Evolutionary conservation across 1,140 invertebrate species (phyloP).

Genomic region (Microplitis demolitor): DNA sequence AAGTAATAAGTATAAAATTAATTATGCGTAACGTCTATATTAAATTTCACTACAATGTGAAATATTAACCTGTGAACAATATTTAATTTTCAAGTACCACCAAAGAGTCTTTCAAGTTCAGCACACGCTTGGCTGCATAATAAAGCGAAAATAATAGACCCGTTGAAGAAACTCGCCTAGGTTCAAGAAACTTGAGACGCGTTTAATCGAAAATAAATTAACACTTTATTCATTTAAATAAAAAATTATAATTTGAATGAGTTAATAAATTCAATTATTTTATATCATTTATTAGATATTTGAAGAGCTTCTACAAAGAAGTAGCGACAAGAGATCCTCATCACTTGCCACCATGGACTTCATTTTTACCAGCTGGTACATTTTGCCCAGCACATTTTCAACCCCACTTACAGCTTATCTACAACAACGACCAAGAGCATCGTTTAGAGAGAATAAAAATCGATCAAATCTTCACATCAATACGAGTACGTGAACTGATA

Average conservation of each 20-base stretch:
- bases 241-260: background rate
- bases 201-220: too few species aligned
- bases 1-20: too few species aligned
- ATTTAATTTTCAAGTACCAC: background rate
- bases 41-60: too few species aligned
- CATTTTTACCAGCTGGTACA: constrained; percentile 53
- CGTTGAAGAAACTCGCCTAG: background rate
- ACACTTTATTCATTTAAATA: background rate
- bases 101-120: background rate
- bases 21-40: too few species aligned
- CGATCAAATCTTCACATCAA: constrained; percentile 58
- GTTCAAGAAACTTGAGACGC: too few species aligned
- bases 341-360: constrained; percentile 56
- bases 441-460: constrained; percentile 54
- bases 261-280: too few species aligned
- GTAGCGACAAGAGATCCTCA: constrained; percentile 55
- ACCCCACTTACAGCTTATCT: constrained; percentile 57
- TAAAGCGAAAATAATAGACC: background rate
- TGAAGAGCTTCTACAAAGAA: constrained; percentile 58
- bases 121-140: background rate
- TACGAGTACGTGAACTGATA: constrained; percentile 51
- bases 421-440: constrained; percentile 51
- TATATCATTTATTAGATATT: constrained; percentile 43
- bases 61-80: too few species aligned
- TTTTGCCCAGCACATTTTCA: constrained; percentile 59